Evolutionary conservation across 2,888 invertebrate species (phyloP).

Genomic region (Eupithecia exiguata): DNA sequence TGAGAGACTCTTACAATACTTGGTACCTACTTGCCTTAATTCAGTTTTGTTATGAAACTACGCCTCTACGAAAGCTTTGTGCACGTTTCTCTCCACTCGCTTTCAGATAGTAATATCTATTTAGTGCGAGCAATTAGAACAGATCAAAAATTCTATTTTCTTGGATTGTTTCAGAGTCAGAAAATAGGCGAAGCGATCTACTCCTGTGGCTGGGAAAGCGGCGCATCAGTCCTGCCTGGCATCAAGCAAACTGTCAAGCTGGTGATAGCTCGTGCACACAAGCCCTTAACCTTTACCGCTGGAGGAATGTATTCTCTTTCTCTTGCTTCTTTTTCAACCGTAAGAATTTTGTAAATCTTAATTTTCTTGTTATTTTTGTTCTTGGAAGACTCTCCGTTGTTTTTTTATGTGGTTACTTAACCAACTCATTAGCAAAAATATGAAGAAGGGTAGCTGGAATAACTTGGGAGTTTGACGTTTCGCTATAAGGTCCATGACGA

Average conservation of each 20-base stretch:
- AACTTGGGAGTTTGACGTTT: neutral
- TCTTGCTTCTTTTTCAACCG: constrained; percentile 65
- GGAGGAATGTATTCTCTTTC: constrained; percentile 76
- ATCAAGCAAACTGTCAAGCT: constrained; percentile 62
- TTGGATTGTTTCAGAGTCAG: constrained; percentile 55
- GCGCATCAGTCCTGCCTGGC: constrained; percentile 58
- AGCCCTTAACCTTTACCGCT: constrained; percentile 67
- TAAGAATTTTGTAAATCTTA: constrained; percentile 46
- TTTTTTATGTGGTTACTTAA: neutral
- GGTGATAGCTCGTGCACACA: constrained; percentile 65
- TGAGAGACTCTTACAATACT: neutral
- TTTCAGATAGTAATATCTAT: neutral
- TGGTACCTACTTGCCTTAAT: neutral
- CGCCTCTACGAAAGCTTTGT: neutral
- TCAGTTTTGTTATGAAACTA: neutral
- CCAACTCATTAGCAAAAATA: neutral
- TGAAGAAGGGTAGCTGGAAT: neutral
- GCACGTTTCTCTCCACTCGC: neutral
- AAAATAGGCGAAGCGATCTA: constrained; percentile 66
- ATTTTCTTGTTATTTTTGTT: neutral
- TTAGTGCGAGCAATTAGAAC: neutral
- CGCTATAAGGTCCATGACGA: no score
- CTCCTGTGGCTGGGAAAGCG: constrained; percentile 72
- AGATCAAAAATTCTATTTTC: neutral
- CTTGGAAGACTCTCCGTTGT: neutral